Evolutionary conservation across 2,888 invertebrate genomes (phyloP), one percentile per base, ranked within the genome.

Genomic region (Dryobotodes eremita): DNA sequence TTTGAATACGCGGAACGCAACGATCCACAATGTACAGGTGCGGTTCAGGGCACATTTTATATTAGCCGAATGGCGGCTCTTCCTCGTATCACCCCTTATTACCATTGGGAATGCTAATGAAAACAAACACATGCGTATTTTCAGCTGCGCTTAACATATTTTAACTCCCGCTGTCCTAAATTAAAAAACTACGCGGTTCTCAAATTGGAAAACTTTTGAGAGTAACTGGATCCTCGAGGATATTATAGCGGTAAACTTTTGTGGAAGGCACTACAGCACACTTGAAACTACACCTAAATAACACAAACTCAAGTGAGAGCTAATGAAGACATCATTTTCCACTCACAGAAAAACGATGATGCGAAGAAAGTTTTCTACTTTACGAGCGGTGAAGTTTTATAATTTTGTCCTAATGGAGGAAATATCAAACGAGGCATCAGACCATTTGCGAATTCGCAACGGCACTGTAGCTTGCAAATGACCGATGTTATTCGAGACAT

Each of bases 351-450:
- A 83, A 88, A 84, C 75, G 82, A 78, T 89, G 80, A 77, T 79
- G 81, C 65, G 70, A 83, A 84, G 79, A 84, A 88, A 88, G 71
- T 83, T 86, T 68, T 65, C 17, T 69, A 79, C 80, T 89, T 88
- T 86, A 82, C 80, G 83, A 77, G 79, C 79, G 61, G 68, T 82
- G 77, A 89, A 89, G 86, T 88, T 89, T 88, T 88, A 89, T 89
- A 88, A 86, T 88, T 88, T 89, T 66, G 75, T 72, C 76, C 77
- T 88, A 89, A 88, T 88, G 88, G 86, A 85, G 79, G 71, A 88
- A 89, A 89, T 88, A 88, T 89, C 88, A 88, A 88, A 88, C 79
- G 79, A 83, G 77, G 70, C 88, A 89, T 89, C 88, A 85, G 79
- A 86, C 86, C 88, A 82, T 86, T 89, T 87, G 79, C 72, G 70